These are phyloP conservation scores for Syrrhaptes paradoxus DNA, from an alignment of 2,113 vertebrate genomes.

Conservation along the genomic window DNA sequence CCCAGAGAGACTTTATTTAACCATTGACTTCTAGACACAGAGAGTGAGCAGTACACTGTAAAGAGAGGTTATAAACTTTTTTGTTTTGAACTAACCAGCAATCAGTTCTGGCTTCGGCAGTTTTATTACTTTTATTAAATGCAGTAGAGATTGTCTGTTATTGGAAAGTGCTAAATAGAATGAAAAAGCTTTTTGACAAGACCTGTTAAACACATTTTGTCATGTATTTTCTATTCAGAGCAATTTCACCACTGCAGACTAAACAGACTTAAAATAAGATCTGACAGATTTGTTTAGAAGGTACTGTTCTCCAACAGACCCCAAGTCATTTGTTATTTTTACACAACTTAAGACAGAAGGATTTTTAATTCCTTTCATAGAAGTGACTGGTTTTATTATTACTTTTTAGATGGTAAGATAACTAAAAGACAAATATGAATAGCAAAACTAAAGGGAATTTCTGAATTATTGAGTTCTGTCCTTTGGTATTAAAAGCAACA, in stretches of 20 bases:
- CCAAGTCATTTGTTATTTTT: background rate
- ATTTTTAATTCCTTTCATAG: background rate
- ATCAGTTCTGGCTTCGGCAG: background rate
- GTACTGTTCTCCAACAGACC: background rate
- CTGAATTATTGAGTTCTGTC: background rate
- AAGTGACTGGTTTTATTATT: background rate
- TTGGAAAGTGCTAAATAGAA: background rate
- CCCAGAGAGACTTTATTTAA: constrained; percentile 18
- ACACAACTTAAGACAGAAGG: background rate
- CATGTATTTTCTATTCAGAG: background rate
- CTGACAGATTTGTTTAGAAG: constrained; percentile 10
- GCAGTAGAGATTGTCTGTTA: background rate
- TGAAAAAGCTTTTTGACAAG: background rate
- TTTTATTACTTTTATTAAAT: constrained; percentile 12
- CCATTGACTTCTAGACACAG: background rate
- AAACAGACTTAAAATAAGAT: constrained; percentile 19
- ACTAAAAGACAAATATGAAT: background rate
- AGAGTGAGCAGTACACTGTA: background rate
- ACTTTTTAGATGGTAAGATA: background rate
- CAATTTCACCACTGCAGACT: background rate
- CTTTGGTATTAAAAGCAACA: background rate
- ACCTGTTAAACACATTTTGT: background rate
- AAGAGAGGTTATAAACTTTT: background rate
- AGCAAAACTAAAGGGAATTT: background rate
- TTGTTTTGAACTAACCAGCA: background rate